These are phyloP conservation scores for Ethmia dodecea DNA, from an alignment of 2,888 invertebrate species.

Conservation along the genomic window DNA sequence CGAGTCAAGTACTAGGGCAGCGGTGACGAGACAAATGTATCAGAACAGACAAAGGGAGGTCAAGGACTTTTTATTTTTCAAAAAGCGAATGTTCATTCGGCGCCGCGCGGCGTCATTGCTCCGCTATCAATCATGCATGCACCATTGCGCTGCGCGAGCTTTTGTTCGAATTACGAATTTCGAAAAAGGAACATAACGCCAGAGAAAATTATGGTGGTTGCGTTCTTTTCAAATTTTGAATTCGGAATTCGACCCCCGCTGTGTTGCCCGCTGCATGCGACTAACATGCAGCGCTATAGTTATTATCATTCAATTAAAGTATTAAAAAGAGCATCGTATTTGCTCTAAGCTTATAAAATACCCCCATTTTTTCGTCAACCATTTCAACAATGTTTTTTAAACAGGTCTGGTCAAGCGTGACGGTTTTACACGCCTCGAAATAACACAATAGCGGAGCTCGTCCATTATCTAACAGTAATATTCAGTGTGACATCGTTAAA, in stretches of 20 bases:
- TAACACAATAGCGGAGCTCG: too few relatives aligned
- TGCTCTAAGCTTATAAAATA: constrained; percentile 1
- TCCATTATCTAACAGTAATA: constrained; percentile 33
- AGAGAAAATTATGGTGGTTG: constrained; percentile 63
- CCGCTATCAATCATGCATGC: constrained; percentile 75
- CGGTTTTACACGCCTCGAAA: too few relatives aligned
- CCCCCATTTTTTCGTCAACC: background rate
- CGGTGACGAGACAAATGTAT: background rate
- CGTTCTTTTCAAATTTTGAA: constrained; percentile 58
- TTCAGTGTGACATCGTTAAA: constrained; percentile 75
- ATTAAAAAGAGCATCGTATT: constrained; percentile 48
- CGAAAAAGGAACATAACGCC: constrained; percentile 65
- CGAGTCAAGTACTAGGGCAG: constrained; percentile 15
- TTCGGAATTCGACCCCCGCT: constrained; percentile 45
- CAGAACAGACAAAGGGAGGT: constrained; percentile 49
- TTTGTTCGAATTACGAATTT: constrained; percentile 73
- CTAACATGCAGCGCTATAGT: constrained; percentile 34
- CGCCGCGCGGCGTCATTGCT: constrained; percentile 54
- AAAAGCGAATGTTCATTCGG: constrained; percentile 47
- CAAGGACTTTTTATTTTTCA: constrained; percentile 59
- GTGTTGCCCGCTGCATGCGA: constrained; percentile 37
- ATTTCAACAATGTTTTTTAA: constrained; percentile 5
- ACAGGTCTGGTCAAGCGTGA: background rate
- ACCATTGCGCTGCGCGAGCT: constrained; percentile 69
- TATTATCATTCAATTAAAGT: constrained; percentile 60